Percentiles rank a stretch among this genome's conserved stretches.
Evolutionary conservation across 1,140 invertebrate species (phyloP).

Genomic region (Hetaerina americana): DNA sequence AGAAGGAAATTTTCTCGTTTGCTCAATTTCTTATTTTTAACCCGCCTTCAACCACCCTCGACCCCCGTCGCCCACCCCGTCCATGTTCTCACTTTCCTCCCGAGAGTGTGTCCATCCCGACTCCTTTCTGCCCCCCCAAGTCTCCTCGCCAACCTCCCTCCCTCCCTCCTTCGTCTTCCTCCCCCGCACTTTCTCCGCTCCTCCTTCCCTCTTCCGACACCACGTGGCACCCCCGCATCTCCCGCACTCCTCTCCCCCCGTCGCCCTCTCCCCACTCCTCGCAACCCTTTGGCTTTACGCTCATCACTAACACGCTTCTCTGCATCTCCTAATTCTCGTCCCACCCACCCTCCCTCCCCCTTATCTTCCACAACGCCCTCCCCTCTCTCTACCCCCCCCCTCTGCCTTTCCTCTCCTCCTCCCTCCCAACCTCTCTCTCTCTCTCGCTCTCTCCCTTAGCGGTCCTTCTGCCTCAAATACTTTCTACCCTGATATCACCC

Average conservation of each 20-base stretch:
- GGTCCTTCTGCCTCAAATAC: neutral
- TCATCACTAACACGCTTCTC: neutral
- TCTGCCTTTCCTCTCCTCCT: no score
- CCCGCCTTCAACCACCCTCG: no score
- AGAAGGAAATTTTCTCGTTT: no score
- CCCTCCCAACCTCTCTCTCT: no score
- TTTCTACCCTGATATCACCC: neutral
- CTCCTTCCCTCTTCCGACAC: no score
- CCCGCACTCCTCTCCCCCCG: neutral
- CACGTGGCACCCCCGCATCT: no score
- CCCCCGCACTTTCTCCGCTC: no score
- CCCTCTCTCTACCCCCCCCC: constrained; percentile 3
- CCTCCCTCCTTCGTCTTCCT: neutral
- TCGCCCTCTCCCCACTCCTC: neutral
- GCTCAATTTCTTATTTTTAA: no score
- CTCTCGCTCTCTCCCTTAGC: neutral
- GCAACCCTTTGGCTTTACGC: neutral
- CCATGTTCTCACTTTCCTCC: no score
- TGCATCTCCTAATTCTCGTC: neutral
- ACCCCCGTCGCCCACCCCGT: no score
- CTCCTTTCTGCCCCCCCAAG: neutral
- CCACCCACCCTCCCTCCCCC: neutral
- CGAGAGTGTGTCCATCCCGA: neutral
- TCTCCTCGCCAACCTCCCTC: neutral
- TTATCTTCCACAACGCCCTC: no score